A percentile compares a stretch with the other conserved stretches of the same genome.
Conservation (phyloP, 1,140 invertebrate genomes). For the Eumaeus atala region DNA sequence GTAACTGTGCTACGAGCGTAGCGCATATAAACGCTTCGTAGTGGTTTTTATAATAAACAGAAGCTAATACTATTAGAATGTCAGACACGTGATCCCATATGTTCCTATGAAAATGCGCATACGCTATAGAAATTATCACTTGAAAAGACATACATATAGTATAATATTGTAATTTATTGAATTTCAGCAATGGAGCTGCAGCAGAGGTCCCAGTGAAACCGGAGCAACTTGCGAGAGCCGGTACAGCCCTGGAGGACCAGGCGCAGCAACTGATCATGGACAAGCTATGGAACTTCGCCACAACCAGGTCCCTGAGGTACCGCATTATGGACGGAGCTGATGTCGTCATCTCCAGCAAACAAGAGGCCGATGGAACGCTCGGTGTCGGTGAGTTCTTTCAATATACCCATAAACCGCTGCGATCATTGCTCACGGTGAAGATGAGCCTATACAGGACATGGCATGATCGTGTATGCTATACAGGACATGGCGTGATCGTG, state of each 20-base stretch:
- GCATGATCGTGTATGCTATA: no score
- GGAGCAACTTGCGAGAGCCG: constrained; percentile 56
- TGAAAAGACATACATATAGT: no score
- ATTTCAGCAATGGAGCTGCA: constrained; percentile 51
- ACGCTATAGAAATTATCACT: no score
- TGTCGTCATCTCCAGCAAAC: constrained; percentile 80
- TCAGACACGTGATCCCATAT: neutral
- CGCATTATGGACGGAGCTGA: constrained; percentile 83
- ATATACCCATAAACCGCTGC: neutral
- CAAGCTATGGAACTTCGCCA: constrained; percentile 83
- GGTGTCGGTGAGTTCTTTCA: constrained; percentile 75
- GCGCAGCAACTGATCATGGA: constrained; percentile 80
- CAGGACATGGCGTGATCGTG: no score
- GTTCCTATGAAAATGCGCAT: no score
- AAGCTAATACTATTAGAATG: neutral
- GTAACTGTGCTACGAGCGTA: neutral
- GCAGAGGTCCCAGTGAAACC: constrained; percentile 48
- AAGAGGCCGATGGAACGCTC: constrained; percentile 80
- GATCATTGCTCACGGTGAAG: no score
- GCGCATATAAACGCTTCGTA: neutral
- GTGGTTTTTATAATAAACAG: neutral
- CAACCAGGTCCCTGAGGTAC: constrained; percentile 80
- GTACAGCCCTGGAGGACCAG: constrained; percentile 80
- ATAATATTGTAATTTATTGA: neutral
- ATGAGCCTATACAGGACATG: no score